Base-by-base conservation (phyloP, 2,797 vertebrate genomes). In the Myotis vivesi region DNA sequence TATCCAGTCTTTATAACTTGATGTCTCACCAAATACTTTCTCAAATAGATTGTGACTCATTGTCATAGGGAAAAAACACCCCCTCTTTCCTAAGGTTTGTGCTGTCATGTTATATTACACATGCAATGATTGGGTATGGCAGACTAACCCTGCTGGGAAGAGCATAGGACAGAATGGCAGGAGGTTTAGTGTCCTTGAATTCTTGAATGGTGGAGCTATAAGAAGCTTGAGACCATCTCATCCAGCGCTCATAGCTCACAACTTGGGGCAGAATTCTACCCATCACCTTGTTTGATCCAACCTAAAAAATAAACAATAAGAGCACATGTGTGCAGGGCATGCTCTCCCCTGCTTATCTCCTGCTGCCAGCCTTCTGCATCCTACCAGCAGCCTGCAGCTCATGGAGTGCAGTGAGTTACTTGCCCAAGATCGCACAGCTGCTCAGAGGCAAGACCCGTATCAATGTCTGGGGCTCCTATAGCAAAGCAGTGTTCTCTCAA, bases 11-110 rank as follows among this genome's bases (percentile, higher is more conserved):
- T 89, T 71, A 41, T 79, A 79, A 86, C 41, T 36, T 68, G 41
- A 71, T 15, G 17, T n/a, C 36, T 79, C 23, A n/a, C 23, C 57
- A n/a, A 79, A 64, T 23, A 36, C 75, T 75, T 85, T 62, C 33
- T 88, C 46, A 88, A 85, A 90, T 33, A 68, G n/a, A 17, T 68
- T 82, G 3, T 64, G 55, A 88, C n/a, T 85, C 69, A 73, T 51
- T 53, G 30, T 51, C 73, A 69, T 38, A 79, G 79, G 91, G 83
- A 55, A 80, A 80, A 85, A 85, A 62, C 30, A 30, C 19, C 5
- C 36, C 83, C n/a, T 62, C 82, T 92, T 87, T 86, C 71, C 25
- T 72, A 87, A 91, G 57, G 12, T 82, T 86, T 71, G 20, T 75
- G 6, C 55, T 59, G n/a, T 55, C n/a, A 9, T 75, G 25, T 94